These are phyloP conservation scores for Sus cebifrons DNA, from an alignment of 2,797 vertebrate genomes.

Conservation along the genomic window DNA sequence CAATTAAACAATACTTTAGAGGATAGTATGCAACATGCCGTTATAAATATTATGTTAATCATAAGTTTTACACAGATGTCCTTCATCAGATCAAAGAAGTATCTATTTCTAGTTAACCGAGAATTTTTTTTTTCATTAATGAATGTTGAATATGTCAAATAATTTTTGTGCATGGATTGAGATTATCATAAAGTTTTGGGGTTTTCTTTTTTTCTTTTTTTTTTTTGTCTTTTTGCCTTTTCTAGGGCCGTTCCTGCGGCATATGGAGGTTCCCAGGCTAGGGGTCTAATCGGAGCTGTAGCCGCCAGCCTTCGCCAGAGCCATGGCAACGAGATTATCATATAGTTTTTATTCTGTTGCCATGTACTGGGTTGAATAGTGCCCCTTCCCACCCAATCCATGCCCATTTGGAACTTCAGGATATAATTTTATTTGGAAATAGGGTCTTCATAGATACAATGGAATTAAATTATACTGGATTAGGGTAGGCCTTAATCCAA, in stretches of 20 bases:
- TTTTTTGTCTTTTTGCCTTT: too few species aligned
- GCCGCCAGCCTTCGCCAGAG: too few species aligned
- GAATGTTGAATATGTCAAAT: background rate
- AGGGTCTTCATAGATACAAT: background rate
- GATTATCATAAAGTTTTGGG: background rate
- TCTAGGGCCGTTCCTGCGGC: too few species aligned
- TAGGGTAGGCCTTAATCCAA: background rate
- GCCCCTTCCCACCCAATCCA: background rate
- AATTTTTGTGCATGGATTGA: background rate
- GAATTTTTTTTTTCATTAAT: background rate
- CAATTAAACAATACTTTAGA: background rate
- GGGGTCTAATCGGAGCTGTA: too few species aligned
- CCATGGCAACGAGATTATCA: background rate
- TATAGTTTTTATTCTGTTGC: background rate
- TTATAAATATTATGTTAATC: background rate
- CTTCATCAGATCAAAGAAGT: background rate
- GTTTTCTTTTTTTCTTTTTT: background rate
- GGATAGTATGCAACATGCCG: background rate
- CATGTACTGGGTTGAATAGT: background rate
- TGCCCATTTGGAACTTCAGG: background rate
- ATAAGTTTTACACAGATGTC: background rate
- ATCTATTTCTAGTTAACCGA: background rate
- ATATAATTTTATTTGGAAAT: background rate
- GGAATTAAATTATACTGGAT: background rate
- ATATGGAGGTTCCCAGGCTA: too few species aligned